Base-by-base conservation (phyloP, 2,888 invertebrate species). In the Sialis fuliginosa region DNA sequence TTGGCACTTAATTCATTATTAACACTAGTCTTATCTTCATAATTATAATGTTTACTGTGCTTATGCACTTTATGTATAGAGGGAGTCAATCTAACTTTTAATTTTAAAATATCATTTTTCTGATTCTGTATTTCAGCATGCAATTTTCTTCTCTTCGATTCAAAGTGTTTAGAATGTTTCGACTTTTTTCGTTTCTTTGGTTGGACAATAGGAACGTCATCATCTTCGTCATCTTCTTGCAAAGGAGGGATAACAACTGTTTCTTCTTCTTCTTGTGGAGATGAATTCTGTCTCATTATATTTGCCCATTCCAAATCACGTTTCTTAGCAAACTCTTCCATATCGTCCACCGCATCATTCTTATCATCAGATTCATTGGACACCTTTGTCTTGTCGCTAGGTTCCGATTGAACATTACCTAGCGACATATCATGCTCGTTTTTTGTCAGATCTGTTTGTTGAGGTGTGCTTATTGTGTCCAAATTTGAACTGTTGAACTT, bases 111-210 rank as follows among this genome's bases (percentile, higher is more conserved):
- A 47, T 68, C 68, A 48, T 71, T 68, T 13, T 68, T 60, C 13
- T 61, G 58, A 40, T 39, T 46, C 4, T 65, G 64, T 43, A 73
- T 73, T 54, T 72, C 72, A 0, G 72, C 73, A 53, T 73, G 73
- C n/a, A 72, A 53, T 55, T 72, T 72, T 39, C 70, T 59, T 34
- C 71, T 66, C 52, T 73, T 73, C 33, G 62, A 60, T 30, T 57
- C 59, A 22, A 69, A 66, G 49, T 68, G 69, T 56, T 70, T 71
- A 1, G 72, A 72, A 56, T 74, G 73, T 55, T 73, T 73, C 46
- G 57, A 64, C 61, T 74, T 74, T 55, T 73, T 74, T 33, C 72
- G 62, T 55, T 72, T 73, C 55, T 71, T 72, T 49, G 68, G 70
- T 13, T 66, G 53, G 44, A 61, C 60, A 43, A 58, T 57, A 13